Evolutionary conservation across 2,113 vertebrate species (phyloP).

Genomic region (Cisticola juncidis): DNA sequence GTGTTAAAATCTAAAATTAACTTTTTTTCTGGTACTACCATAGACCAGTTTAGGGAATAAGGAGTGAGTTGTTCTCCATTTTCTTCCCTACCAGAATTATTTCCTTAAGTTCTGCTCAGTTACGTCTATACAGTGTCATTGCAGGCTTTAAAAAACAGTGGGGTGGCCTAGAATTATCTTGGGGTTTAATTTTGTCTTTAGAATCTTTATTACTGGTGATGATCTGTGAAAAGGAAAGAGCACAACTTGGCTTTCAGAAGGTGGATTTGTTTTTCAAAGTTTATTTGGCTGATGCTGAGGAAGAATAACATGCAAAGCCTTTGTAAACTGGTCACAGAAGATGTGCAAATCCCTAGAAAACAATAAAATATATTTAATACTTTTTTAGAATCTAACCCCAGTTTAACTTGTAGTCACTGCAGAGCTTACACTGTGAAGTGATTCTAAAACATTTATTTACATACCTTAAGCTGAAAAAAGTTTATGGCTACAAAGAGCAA

Average conservation of each 20-base stretch:
- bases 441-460: background rate
- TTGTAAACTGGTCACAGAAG: background rate
- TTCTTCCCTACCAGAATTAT: background rate
- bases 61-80: background rate
- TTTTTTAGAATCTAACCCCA: background rate
- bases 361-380: background rate
- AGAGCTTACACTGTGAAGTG: background rate
- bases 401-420: background rate
- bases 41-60: background rate
- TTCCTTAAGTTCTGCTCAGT: conserved; percentile 29
- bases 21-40: background rate
- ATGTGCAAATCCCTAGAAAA: background rate
- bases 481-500: background rate
- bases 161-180: background rate
- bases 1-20: background rate
- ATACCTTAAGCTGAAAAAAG: background rate
- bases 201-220: background rate
- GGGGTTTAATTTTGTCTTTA: background rate
- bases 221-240: conserved; percentile 2
- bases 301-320: background rate
- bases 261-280: background rate
- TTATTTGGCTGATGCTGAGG: background rate
- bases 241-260: background rate
- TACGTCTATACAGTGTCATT: background rate
- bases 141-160: background rate